These are phyloP conservation scores for Polyodon spathula DNA, from an alignment of 2,113 vertebrate species.

Conservation along the genomic window DNA sequence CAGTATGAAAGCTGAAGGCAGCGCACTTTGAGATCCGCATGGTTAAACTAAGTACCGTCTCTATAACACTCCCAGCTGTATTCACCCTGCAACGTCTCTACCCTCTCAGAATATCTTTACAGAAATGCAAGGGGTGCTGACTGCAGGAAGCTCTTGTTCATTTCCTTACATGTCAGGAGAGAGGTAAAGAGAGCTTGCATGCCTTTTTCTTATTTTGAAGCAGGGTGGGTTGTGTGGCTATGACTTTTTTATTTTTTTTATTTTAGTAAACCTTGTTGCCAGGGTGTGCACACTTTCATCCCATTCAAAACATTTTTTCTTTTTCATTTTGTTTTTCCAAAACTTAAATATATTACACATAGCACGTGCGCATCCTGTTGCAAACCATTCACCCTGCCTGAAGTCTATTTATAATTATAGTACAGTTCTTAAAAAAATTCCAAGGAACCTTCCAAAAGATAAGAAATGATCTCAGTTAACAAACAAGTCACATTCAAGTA, in stretches of 20 bases:
- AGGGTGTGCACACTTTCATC: slow-evolving; percentile 30
- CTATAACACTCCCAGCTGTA: not conserved
- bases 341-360: slow-evolving; percentile 36
- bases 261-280: not conserved
- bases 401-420: slow-evolving; percentile 54
- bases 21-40: too few species aligned
- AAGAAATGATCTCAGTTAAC: slow-evolving; percentile 46
- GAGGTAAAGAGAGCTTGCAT: not conserved
- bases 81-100: not conserved
- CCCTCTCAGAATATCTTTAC: not conserved
- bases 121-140: not conserved
- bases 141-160: too few species aligned
- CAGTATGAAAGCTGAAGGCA: not conserved
- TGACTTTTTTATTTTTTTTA: not conserved
- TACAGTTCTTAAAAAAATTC: slow-evolving; percentile 51
- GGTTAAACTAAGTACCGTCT: not conserved
- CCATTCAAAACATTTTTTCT: slow-evolving; percentile 29
- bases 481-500: slow-evolving; percentile 24
- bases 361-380: slow-evolving; percentile 36
- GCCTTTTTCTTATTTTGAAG: too few species aligned
- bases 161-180: too few species aligned
- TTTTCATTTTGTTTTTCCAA: slow-evolving; percentile 14
- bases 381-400: slow-evolving; percentile 33
- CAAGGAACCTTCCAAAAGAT: slow-evolving; percentile 37
- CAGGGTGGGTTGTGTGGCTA: not conserved